phyloP scores from a whole-genome alignment of 1,140 invertebrate species.

The Paralvinella palmiformis region DNA sequence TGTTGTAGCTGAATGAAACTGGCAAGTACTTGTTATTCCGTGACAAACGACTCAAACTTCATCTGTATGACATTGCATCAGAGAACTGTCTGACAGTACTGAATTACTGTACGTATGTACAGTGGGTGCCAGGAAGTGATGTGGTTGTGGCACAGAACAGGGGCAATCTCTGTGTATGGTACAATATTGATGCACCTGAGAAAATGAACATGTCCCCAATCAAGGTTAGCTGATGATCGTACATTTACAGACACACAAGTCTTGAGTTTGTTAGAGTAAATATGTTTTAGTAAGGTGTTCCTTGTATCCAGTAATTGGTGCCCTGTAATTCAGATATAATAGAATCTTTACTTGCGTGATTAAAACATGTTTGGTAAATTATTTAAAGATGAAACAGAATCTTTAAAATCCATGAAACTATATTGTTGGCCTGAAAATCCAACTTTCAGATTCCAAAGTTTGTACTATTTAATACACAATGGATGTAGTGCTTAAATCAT shows the following conservation, averaged over 20 bases:
- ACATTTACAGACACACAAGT: background rate
- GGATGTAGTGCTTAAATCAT: too few relatives aligned
- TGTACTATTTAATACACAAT: too few relatives aligned
- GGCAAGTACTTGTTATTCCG: conserved; percentile 81
- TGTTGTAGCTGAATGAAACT: conserved; percentile 75
- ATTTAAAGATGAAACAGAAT: too few relatives aligned
- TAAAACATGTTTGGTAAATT: too few relatives aligned
- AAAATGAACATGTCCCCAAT: conserved; percentile 69
- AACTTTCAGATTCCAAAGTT: too few relatives aligned
- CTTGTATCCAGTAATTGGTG: background rate
- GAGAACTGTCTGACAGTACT: conserved; percentile 60
- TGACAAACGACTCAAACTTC: conserved; percentile 66
- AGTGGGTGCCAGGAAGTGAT: conserved; percentile 86
- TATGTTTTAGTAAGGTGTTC: background rate
- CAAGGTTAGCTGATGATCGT: conserved; percentile 45
- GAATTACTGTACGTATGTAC: conserved; percentile 56
- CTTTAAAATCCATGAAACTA: too few relatives aligned
- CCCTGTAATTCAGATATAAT: background rate
- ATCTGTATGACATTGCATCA: conserved; percentile 58
- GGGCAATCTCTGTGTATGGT: conserved; percentile 88
- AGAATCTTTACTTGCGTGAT: too few relatives aligned
- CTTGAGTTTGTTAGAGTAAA: background rate
- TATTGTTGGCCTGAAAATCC: too few relatives aligned
- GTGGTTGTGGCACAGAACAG: conserved; percentile 91
- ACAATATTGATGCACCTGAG: conserved; percentile 86